A percentile compares a stretch with the other conserved stretches of the same genome.
Evolutionary conservation across 2,113 vertebrate genomes (phyloP).

Genomic region (Solea solea): DNA sequence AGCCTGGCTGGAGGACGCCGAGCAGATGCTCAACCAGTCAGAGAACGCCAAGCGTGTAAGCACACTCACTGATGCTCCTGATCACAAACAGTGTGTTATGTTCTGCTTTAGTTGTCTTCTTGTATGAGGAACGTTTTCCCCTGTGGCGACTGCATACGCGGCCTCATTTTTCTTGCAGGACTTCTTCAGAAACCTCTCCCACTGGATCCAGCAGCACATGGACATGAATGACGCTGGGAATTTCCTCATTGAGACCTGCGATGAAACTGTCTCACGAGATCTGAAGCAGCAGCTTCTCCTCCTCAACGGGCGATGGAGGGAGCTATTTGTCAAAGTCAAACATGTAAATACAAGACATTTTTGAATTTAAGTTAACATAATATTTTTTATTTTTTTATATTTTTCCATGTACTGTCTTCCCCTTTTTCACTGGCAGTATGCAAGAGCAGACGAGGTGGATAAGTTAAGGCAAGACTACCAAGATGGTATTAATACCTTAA

Average conservation of each 20-base stretch:
- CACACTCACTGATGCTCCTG: background rate
- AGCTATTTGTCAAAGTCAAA: slow-evolving; percentile 92
- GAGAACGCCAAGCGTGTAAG: slow-evolving; percentile 91
- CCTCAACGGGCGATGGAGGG: slow-evolving; percentile 86
- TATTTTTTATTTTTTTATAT: background rate
- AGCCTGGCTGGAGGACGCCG: slow-evolving; percentile 96
- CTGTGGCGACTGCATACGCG: background rate
- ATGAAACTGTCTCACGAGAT: slow-evolving; percentile 94
- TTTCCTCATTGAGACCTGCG: slow-evolving; percentile 97
- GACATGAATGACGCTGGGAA: slow-evolving; percentile 98
- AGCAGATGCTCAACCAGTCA: slow-evolving; percentile 93
- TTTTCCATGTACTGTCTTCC: background rate
- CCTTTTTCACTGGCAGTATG: slow-evolving; percentile 84
- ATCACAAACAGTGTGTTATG: background rate
- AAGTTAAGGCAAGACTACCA: slow-evolving; percentile 90
- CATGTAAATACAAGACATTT: slow-evolving; percentile 80
- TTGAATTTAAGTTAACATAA: background rate
- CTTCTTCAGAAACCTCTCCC: slow-evolving; percentile 82
- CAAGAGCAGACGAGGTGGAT: slow-evolving; percentile 92
- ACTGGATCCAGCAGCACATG: slow-evolving; percentile 94
- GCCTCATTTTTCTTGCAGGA: slow-evolving; percentile 76
- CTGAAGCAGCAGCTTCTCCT: slow-evolving; percentile 95
- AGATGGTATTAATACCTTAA: slow-evolving; percentile 85
- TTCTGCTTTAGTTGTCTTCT: background rate
- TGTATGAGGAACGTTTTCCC: background rate